These are phyloP conservation scores for Leptopilina syphax DNA, from an alignment of 2,888 invertebrate species.

Conservation along the genomic window DNA sequence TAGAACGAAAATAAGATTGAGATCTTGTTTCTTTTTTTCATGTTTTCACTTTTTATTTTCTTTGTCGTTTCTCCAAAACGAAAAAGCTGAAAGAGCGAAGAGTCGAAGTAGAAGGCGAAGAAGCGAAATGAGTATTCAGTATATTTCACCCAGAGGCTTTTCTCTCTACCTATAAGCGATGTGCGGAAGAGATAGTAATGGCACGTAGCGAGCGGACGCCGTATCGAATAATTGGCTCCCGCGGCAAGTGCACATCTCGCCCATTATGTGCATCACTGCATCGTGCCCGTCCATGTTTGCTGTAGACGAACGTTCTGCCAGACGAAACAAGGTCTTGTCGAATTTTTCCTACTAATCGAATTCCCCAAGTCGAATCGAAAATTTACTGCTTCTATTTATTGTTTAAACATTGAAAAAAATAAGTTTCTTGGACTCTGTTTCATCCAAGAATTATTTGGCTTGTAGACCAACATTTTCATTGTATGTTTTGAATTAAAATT, in stretches of 20 bases:
- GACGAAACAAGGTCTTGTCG: slow-evolving; percentile 47
- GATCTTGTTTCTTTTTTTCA: too few relatives aligned
- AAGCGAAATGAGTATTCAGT: slow-evolving; percentile 48
- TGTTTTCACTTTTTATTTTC: not conserved
- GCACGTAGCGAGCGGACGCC: slow-evolving; percentile 70
- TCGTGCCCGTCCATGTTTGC: slow-evolving; percentile 63
- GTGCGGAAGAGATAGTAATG: slow-evolving; percentile 71
- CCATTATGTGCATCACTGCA: slow-evolving; percentile 75
- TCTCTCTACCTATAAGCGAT: slow-evolving; percentile 63
- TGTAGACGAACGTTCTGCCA: slow-evolving; percentile 55
- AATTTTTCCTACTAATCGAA: slow-evolving; percentile 51
- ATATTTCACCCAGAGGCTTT: slow-evolving; percentile 24
- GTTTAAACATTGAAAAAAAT: not conserved
- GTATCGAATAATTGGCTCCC: slow-evolving; percentile 77
- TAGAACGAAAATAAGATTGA: not conserved
- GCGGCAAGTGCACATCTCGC: slow-evolving; percentile 76
- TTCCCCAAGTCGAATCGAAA: slow-evolving; percentile 32
- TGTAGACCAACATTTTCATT: too few relatives aligned
- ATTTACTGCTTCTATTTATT: slow-evolving; percentile 1
- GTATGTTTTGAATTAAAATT: too few relatives aligned
- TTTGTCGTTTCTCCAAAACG: slow-evolving; percentile 3
- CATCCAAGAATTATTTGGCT: too few relatives aligned
- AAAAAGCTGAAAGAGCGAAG: slow-evolving; percentile 10
- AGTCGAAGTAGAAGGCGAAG: slow-evolving; percentile 44
- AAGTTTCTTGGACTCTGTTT: too few relatives aligned